Base-by-base conservation (phyloP, 92 coral and sea anemone genomes). In the Actinostola sp. region DNA sequence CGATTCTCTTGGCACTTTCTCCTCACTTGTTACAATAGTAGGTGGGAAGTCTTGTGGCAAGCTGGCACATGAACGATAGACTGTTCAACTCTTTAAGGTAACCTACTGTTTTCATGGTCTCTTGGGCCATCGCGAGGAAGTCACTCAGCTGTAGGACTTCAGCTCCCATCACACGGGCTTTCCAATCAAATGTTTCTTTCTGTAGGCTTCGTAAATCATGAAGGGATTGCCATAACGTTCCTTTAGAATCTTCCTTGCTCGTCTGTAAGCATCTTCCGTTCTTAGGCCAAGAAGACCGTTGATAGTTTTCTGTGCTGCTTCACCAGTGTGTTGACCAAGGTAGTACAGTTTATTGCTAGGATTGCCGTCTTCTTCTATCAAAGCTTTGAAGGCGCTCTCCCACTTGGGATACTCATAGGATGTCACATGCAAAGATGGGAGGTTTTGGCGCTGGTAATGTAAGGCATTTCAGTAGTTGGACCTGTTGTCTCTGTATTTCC, bases 81-180 rank as follows among this genome's bases (percentile, higher is more conserved):
- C 45, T 39, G 45, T 39, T 39, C 7, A 39, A 14, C 45, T 39
- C 45, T 39, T 39, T 39, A 7, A 39, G 14, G 45, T 39, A 14
- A 14, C 45, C 45, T n/a, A 83, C 89, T 6, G 92, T 69, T 52
- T 65, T 90, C 91, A 90, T 90, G 2, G 84, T 90, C 66, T 90
- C 91, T 70, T 75, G 80, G 0, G 89, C 82, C 85, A 87, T 77
- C 0, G 82, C 64, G 0, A 86, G 82, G 30, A 86, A 90, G 71
- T 86, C 88, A 57, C 87, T 77, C 27, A 58, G 81, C 43, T 90
- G 88, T 72, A 81, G 84, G 0, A 77, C 50, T 16, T 82, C 84
- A 11, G 17, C 49, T 19, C 71, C 78, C 25, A 79, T 57, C 0
- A 1, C 20, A 71, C 96, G 86, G 11, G 70, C 50, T 0, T 89